Base-by-base conservation (phyloP, 2,113 vertebrate species). In the Dendrocopos noguchii region DNA sequence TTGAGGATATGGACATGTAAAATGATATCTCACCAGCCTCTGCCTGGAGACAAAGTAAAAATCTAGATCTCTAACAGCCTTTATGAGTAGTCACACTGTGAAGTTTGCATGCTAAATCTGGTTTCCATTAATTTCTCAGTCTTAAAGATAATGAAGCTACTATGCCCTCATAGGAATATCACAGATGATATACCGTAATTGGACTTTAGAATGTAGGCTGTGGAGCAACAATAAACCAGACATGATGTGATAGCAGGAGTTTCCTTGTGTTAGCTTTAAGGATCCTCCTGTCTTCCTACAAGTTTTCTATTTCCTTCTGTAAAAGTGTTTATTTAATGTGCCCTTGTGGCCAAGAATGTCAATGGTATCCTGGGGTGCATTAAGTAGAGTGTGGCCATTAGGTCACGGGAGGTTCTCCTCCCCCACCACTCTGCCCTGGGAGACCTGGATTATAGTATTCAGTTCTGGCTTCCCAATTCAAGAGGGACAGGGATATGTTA, bases 161-260 rank as follows among this genome's bases (percentile, higher is more conserved):
- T 15, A 33, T 61, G 36, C 0, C n/a, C 3, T 60, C 12, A 68
- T 28, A 63, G 25, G 7, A 63, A 72, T 60, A 10, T 21, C 21
- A 21, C 4, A 60, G 10, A 15, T 39, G 91, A 86, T 67, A 27
- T 27, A 25, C 46, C 13, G 20, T 84, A 63, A 74, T 77, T 28
- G 21, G 10, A 55, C 4, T 10, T 8, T 24, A 39, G 8, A 74
- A 4, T 12, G 7, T 72, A 36, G 7, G 8, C 13, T 68, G 36
- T 72, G 11, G 14, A 67, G 1, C 25, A 75, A 21, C 18, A 89
- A 64, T 24, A 42, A 29, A n/a, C 56, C 42, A 81, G n/a, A 16
- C 12, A 7, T 72, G 8, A 2, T 67, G 22, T 60, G 24, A 31
- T 36, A 82, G 14, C 1, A 2, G 1, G 7, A 3, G 5, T 68